These are phyloP conservation scores for Dilophus febrilis DNA, from an alignment of 2,888 invertebrate species.

Conservation along the genomic window DNA sequence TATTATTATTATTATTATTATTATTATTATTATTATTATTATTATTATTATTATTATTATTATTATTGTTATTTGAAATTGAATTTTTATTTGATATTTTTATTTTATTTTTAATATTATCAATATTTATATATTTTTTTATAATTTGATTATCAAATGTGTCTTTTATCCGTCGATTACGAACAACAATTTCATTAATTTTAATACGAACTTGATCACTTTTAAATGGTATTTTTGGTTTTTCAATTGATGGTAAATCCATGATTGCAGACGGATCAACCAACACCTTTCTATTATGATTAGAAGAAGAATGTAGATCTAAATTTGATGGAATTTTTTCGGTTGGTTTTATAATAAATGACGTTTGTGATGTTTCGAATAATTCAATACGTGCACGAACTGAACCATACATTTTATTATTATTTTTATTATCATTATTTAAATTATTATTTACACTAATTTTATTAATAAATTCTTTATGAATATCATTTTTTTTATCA, in stretches of 20 bases:
- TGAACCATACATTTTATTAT: conserved; percentile 17
- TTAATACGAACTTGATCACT: conserved; percentile 22
- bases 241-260: conserved; percentile 20
- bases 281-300: neutral
- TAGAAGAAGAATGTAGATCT: neutral
- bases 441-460: no score
- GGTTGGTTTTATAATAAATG: no score
- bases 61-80: no score
- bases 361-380: conserved; percentile 11
- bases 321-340: neutral
- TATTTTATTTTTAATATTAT: no score
- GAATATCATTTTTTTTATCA: neutral
- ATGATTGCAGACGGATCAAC: conserved; percentile 17
- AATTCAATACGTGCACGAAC: conserved; percentile 9
- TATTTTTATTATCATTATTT: neutral
- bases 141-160: no score
- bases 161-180: conserved; percentile 6
- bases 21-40: no score
- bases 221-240: conserved; percentile 24
- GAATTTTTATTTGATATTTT: no score
- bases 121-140: no score
- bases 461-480: no score
- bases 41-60: no score
- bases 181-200: conserved; percentile 18
- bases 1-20: neutral